Evolutionary conservation across 92 coral and sea anemone species (phyloP), one percentile per base, ranked within the genome.

Genomic region (Epizoanthus illoricatus): DNA sequence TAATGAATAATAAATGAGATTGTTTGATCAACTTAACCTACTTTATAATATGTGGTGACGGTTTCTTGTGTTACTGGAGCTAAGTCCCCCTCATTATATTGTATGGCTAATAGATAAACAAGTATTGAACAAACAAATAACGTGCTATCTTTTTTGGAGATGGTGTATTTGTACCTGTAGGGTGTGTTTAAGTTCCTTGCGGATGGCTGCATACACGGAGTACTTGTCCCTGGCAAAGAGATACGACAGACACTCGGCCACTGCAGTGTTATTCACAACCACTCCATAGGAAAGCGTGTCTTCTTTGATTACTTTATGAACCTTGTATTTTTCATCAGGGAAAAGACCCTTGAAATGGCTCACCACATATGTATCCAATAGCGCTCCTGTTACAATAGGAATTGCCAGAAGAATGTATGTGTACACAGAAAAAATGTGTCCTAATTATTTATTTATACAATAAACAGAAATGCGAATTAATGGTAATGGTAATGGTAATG

Each of bases 301-400:
- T 39, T 84, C 93, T 39, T 84, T 75, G 56, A 92, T 33, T 36
- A 94, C 86, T 57, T 85, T 76, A 65, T 93, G 92, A 3, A 85
- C 89, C 74, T 89, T 90, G 73, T 85, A 93, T 60, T 83, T 59
- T 5, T 76, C 71, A 75, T 80, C 65, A 21, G 94, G 90, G 55
- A 92, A 87, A 11, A 83, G 80, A 7, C 71, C 67, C 49, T 79
- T 81, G 76, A 39, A 71, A 67, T 89, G 76, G 20, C 83, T 87
- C 8, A 92, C 80, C 81, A 88, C 41, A 65, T 91, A 93, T 19
- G 92, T 89, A 71, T 96, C 99, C 90, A 96, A 74, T 5, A 96
- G 80, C 24, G 94, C 95, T 12, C 99, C 99, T 96, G 56, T 52
- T 52, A 52, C 15, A 52, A 52, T 52, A 11, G 3, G 15, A 52